phyloP scores from a whole-genome alignment of 2,888 invertebrate species.

The Brachypalpus laphriformis region DNA sequence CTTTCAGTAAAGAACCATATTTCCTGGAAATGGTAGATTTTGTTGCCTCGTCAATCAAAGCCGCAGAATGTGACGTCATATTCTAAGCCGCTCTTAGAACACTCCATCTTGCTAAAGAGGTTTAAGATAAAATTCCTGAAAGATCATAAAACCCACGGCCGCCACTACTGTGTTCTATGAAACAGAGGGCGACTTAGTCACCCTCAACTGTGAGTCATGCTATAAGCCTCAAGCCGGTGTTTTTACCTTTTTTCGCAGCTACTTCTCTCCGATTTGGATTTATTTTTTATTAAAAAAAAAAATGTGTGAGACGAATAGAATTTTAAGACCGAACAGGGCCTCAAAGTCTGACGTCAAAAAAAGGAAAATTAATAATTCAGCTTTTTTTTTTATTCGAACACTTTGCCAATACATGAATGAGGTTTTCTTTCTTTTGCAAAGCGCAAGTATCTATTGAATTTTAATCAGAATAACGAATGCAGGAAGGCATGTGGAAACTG shows the following conservation, averaged over 20 bases:
- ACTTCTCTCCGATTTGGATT: neutral
- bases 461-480: constrained; percentile 50
- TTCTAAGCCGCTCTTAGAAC: neutral
- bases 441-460: constrained; percentile 51
- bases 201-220: constrained; percentile 31
- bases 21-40: constrained; percentile 9
- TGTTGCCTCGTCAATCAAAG: neutral
- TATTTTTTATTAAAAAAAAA: neutral
- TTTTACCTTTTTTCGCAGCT: constrained; percentile 2
- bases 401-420: constrained; percentile 9
- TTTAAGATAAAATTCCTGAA: neutral
- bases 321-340: neutral
- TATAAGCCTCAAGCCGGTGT: constrained; percentile 22
- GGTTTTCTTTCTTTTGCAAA: constrained; percentile 1
- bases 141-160: neutral
- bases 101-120: neutral
- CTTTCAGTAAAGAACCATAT: neutral
- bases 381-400: constrained; percentile 2
- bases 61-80: neutral
- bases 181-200: constrained; percentile 20
- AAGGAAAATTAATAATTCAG: constrained; percentile 11
- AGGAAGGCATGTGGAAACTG: constrained; percentile 23
- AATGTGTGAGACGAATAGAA: constrained; percentile 6
- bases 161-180: neutral
- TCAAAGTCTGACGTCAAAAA: neutral